A percentile compares a stretch with the other conserved stretches of the same genome.
These are phyloP conservation scores for Ips typographus DNA, from an alignment of 1,140 invertebrate genomes.

Conservation along the genomic window DNA sequence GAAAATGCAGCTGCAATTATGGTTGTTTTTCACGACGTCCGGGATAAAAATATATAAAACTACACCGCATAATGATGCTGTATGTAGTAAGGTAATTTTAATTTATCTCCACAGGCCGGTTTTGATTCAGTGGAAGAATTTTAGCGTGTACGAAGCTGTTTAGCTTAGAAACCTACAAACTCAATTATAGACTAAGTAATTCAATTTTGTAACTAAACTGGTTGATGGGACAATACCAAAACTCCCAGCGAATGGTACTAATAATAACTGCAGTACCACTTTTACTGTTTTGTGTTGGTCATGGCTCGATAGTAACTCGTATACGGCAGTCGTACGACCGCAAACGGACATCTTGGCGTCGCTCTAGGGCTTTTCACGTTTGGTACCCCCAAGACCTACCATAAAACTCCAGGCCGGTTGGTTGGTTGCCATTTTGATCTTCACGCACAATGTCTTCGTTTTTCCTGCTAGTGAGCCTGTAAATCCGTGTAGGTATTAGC, in stretches of 20 bases:
- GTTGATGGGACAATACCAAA: conserved; percentile 8
- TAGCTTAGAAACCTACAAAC: background rate
- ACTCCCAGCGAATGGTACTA: conserved; percentile 16
- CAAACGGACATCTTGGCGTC: conserved; percentile 16
- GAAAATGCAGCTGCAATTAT: background rate
- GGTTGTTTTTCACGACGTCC: background rate
- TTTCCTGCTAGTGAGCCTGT: too few species aligned
- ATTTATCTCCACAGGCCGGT: background rate
- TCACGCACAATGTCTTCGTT: too few species aligned
- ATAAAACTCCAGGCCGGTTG: too few species aligned
- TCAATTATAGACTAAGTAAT: background rate
- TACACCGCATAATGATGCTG: conserved; percentile 2
- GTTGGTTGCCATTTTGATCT: too few species aligned
- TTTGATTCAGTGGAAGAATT: background rate
- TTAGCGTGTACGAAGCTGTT: background rate
- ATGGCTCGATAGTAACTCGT: conserved; percentile 28
- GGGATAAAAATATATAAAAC: background rate
- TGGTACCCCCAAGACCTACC: conserved; percentile 12
- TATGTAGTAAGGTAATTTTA: background rate
- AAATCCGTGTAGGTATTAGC: too few species aligned
- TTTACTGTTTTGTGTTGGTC: conserved; percentile 30
- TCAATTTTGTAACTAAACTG: too few species aligned
- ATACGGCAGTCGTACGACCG: conserved; percentile 24
- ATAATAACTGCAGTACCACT: conserved; percentile 22
- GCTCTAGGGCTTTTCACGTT: conserved; percentile 9